phyloP scores from a whole-genome alignment of 2,113 vertebrate species.

The Oreochromis niloticus region DNA sequence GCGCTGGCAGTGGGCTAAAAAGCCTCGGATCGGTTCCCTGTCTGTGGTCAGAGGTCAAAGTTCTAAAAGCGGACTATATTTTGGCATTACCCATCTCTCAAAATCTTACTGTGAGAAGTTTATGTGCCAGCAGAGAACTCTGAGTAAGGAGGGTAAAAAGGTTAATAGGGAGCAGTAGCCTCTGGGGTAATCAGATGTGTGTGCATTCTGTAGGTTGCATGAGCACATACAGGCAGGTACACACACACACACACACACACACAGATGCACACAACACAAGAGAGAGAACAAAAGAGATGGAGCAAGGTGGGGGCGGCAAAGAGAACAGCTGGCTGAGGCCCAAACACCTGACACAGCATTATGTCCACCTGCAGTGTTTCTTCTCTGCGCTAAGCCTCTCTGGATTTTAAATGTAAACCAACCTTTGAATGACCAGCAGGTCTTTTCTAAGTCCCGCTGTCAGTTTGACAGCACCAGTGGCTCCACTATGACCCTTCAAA shows the following conservation, averaged over 20 bases:
- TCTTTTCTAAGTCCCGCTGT: slow-evolving; percentile 8
- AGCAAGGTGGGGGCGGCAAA: neutral
- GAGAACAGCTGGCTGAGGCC: slow-evolving; percentile 40
- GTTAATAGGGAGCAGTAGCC: slow-evolving; percentile 59
- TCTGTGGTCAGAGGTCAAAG: slow-evolving; percentile 26
- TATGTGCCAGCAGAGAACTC: slow-evolving; percentile 41
- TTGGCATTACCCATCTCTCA: slow-evolving; percentile 30
- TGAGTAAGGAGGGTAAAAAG: slow-evolving; percentile 36
- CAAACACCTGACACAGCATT: slow-evolving; percentile 59
- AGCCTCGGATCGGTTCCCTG: slow-evolving; percentile 15
- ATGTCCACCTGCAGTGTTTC: slow-evolving; percentile 52
- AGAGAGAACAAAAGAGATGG: neutral
- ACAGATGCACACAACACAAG: neutral
- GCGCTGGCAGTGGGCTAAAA: slow-evolving; percentile 4
- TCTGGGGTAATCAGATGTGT: slow-evolving; percentile 45
- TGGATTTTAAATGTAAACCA: slow-evolving; percentile 43
- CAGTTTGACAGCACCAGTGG: neutral
- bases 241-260: neutral
- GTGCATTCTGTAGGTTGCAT: slow-evolving; percentile 28
- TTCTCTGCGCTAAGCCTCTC: slow-evolving; percentile 12
- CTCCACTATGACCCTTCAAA: neutral
- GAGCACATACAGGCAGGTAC: neutral
- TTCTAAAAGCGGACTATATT: slow-evolving; percentile 28
- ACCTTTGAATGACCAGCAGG: slow-evolving; percentile 42
- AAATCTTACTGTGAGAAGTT: slow-evolving; percentile 29